Evolutionary conservation across 2,797 vertebrate species (phyloP), one percentile per base, ranked within the genome.

Genomic region (Helostoma temminkii): DNA sequence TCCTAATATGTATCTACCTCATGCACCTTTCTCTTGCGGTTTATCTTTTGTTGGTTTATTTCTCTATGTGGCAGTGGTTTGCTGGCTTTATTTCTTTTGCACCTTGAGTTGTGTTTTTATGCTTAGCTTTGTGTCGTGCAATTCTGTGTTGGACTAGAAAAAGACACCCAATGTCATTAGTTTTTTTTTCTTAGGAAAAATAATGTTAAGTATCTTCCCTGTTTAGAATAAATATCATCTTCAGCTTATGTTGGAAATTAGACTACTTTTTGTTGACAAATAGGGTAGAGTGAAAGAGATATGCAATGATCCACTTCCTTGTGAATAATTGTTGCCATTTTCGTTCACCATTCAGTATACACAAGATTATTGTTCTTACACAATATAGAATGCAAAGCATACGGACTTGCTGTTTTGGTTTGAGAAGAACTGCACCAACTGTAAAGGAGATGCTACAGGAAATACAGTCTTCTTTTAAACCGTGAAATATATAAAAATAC

Each of bases 231-330:
- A 87, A 76, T 76, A 80, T 53, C 66, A 77, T 49, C 60, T 32
- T 69, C 61, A 78, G 68, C 60, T 61, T 72, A 54, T 80, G 56
- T 66, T 78, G 37, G 39, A 79, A 79, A 81, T 41, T 30, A 78
- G 52, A 63, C 26, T 49, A 62, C 66, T 67, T 79, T 74, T 50
- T 50, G 56, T 55, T 78, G 62, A 77, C 58, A 78, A 75, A 78
- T 43, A n/a, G 62, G 50, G 11, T 54, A 50, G 58, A 73, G 55
- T n/a, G 48, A 25, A 61, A 74, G 66, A 80, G 8, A 82, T 76
- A 80, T 84, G 82, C 85, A 82, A 71, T 89, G 85, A 85, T 86
- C 82, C 76, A 90, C 30, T 90, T 89, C 72, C 45, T 52, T 52
- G 41, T 70, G 61, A 66, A 62, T 61, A 45, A 62, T 77, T 71